Evolutionary conservation across 2,797 vertebrate species (phyloP).

Genomic region (Spatula clypeata): DNA sequence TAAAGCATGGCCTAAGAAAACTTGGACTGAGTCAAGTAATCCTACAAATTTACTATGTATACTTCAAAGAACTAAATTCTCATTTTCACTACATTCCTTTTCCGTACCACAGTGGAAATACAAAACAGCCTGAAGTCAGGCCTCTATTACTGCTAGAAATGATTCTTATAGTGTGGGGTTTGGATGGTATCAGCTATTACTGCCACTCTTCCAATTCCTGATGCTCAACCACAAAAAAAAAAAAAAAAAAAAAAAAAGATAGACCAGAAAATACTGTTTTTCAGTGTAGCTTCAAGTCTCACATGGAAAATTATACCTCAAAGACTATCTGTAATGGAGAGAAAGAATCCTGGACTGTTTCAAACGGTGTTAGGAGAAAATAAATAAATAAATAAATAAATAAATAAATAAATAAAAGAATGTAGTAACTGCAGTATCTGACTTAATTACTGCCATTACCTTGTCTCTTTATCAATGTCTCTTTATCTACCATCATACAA

Average conservation of each 20-base stretch:
- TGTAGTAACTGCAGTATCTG: neutral
- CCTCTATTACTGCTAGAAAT: neutral
- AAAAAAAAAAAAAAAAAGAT: too few species aligned
- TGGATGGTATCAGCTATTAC: neutral
- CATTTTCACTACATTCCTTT: neutral
- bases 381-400: neutral
- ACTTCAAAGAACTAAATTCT: neutral
- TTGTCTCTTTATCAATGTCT: neutral
- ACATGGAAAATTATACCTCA: neutral
- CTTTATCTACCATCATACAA: neutral
- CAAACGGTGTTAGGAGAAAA: neutral
- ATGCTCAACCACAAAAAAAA: neutral
- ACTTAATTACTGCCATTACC: neutral
- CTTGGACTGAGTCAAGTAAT: neutral
- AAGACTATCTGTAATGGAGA: neutral
- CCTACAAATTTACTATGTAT: neutral
- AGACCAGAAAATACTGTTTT: neutral
- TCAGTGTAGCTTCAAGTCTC: neutral
- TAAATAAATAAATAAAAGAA: neutral
- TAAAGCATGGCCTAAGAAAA: conserved; percentile 2
- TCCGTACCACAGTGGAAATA: neutral
- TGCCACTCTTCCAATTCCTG: neutral
- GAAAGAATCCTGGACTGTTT: neutral
- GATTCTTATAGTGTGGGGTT: neutral
- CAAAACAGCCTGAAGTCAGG: neutral